Percentiles rank a stretch among this genome's conserved stretches.
Conservation (phyloP, 2,888 invertebrate genomes). For the Eustalomyia histrio region DNA sequence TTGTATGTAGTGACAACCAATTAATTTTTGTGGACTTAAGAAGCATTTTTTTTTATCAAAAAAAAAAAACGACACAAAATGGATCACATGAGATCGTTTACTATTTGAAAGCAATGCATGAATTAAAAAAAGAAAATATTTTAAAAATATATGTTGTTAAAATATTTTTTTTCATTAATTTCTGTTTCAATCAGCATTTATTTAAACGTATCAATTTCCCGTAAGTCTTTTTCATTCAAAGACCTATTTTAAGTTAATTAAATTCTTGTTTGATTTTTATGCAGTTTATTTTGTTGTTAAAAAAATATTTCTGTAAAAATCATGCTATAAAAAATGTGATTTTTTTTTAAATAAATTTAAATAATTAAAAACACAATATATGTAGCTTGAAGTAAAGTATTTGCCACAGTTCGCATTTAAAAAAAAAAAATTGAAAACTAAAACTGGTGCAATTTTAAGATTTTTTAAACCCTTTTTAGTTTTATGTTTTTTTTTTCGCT, state of each 20-base stretch:
- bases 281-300: conserved; percentile 40
- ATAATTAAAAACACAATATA: conserved; percentile 15
- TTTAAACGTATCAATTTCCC: conserved; percentile 63
- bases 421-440: too few species aligned
- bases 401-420: too few species aligned
- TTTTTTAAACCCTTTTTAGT: too few species aligned
- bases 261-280: conserved; percentile 60
- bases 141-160: too few species aligned
- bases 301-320: conserved; percentile 9
- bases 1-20: conserved; percentile 56
- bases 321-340: conserved; percentile 5
- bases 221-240: conserved; percentile 50
- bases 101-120: conserved; percentile 60
- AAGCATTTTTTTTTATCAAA: conserved; percentile 14
- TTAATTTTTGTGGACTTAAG: conserved; percentile 26
- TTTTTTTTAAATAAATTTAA: not conserved
- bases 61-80: conserved; percentile 47
- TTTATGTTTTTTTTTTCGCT: not conserved
- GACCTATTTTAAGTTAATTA: conserved; percentile 48
- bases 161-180: conserved; percentile 11
- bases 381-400: not conserved
- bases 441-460: too few species aligned
- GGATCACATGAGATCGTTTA: conserved; percentile 67
- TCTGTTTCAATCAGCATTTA: conserved; percentile 42
- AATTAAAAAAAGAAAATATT: conserved; percentile 34